Conservation (phyloP, 2,113 vertebrate genomes). For the Camelus bactrianus region DNA sequence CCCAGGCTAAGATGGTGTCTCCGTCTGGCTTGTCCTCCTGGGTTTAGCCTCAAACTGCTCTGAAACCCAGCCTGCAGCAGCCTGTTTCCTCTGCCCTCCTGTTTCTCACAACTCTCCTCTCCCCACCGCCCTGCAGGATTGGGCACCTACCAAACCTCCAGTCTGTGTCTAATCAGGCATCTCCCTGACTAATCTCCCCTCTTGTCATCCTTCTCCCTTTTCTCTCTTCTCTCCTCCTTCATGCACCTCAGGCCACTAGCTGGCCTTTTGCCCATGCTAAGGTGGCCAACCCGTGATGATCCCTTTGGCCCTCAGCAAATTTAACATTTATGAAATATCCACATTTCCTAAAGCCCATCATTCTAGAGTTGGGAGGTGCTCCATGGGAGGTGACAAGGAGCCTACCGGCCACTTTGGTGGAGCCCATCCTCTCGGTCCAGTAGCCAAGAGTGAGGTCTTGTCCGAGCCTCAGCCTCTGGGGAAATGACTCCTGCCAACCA, state of each 20-base stretch:
- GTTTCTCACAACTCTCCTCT: neutral
- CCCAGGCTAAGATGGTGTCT: rapidly evolving
- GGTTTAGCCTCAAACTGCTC: neutral
- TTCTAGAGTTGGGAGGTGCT: neutral
- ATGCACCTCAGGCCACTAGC: neutral
- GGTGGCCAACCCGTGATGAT: neutral
- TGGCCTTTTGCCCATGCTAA: neutral
- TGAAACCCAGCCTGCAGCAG: neutral
- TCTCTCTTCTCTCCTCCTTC: neutral
- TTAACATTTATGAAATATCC: neutral
- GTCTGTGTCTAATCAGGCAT: rapidly evolving
- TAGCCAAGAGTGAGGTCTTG: neutral
- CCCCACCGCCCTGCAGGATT: neutral
- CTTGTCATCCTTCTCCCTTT: neutral
- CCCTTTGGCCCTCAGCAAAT: neutral
- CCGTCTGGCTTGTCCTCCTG: neutral
- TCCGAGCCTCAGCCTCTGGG: neutral
- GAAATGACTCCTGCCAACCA: neutral
- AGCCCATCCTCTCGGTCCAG: neutral
- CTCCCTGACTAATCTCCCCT: neutral
- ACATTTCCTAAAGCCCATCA: neutral
- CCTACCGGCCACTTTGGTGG: neutral
- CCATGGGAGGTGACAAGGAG: neutral
- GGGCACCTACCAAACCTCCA: neutral
- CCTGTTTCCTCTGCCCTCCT: neutral